Base-by-base conservation (phyloP, 1,140 invertebrate species). In the Drosophila azteca region DNA sequence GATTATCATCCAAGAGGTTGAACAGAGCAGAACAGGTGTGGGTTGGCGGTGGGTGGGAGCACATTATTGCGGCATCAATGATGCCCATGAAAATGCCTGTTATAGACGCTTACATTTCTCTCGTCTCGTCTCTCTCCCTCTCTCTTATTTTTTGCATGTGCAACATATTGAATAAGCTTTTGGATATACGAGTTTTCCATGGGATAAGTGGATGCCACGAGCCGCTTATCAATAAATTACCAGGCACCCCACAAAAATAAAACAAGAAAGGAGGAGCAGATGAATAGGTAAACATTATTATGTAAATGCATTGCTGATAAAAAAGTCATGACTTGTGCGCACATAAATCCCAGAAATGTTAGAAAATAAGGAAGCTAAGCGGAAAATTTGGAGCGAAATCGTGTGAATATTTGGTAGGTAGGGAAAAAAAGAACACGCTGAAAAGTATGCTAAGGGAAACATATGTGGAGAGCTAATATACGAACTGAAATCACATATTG, bases 161-260 rank as follows among this genome's bases (percentile, higher is more conserved):
- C 65, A 64, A 64, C 74, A 82, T 88, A 88, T 88, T 88, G 83
- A 79, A 50, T 78, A 29, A 41, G 60, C 63, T 57, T 49, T 6
- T 62, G 9, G 17, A 29, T n/a, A 43, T 15, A 55, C 9, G 35
- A 7, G 60, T 9, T 35, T 39, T 39, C 3, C 22, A 44, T 22
- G 35, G 31, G 6, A 39, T 29, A 43, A 24, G 51, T 43, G 48
- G 61, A 66, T 52, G 76, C 58, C 51, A 66, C 52, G 48, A 55
- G 62, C 45, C 70, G 58, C 79, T 87, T 87, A 87, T 83, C 83
- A 88, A 88, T 87, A 77, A 83, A 87, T 88, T 87, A 73, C 67
- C 71, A 79, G 61, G 24, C 57, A 11, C 53, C 69, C 60, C 46
- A 62, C 29, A 45, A 29, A 22, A 7, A 31, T 29, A 29, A 2